These are phyloP conservation scores for Phocides pigmalion DNA, from an alignment of 1,140 invertebrate genomes.

Conservation along the genomic window DNA sequence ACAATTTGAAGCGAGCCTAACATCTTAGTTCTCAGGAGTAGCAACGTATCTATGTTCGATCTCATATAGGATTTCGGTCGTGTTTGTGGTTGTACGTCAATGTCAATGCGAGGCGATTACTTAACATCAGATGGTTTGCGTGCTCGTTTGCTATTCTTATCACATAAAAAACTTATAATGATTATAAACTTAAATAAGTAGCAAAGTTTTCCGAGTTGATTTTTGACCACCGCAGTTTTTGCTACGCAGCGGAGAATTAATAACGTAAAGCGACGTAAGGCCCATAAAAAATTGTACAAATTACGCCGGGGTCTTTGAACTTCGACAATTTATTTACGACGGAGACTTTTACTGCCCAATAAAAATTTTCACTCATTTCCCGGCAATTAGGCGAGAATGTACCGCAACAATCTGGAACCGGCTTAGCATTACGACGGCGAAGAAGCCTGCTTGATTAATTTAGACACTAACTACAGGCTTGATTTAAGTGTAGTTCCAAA, in stretches of 20 bases:
- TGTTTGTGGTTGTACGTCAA: too few species aligned
- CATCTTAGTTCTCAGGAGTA: too few species aligned
- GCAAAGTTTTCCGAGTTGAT: too few species aligned
- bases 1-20: too few species aligned
- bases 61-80: too few species aligned
- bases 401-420: conserved; percentile 22
- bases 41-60: too few species aligned
- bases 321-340: conserved; percentile 51
- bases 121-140: too few species aligned
- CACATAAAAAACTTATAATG: too few species aligned
- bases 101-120: too few species aligned
- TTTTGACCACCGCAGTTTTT: too few species aligned
- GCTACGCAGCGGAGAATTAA: conserved; percentile 34
- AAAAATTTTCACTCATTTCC: conserved; percentile 53
- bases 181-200: too few species aligned
- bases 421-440: conserved; percentile 32
- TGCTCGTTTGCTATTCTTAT: too few species aligned
- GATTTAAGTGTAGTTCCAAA: not conserved
- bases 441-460: conserved; percentile 12
- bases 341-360: conserved; percentile 45
- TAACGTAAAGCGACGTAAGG: conserved; percentile 40
- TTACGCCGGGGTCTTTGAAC: conserved; percentile 41
- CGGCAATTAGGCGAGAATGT: conserved; percentile 47
- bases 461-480: not conserved
- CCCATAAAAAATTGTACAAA: conserved; percentile 43